A percentile compares a stretch with the other conserved stretches of the same genome.
These are phyloP conservation scores for Axinella damicornis DNA, from an alignment of 37 sponge, comb jelly and placozoan genomes.

Conservation along the genomic window DNA sequence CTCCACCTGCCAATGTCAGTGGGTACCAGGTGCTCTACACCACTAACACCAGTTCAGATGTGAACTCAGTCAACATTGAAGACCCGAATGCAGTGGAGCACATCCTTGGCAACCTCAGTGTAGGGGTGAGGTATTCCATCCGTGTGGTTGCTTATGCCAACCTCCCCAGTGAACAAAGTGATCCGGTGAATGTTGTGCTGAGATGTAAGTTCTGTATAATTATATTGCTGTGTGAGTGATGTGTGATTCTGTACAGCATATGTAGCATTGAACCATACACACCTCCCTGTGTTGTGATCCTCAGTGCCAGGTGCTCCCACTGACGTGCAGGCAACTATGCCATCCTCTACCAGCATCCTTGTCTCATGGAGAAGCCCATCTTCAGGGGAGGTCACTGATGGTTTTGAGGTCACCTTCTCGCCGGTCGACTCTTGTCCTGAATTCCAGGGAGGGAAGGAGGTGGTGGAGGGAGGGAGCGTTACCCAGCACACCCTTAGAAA, in stretches of 20 bases:
- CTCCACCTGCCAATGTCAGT: neutral
- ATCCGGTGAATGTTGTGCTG: neutral
- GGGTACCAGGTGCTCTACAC: conserved; percentile 34
- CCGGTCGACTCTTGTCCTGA: conserved; percentile 20
- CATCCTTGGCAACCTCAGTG: neutral
- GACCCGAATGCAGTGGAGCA: neutral
- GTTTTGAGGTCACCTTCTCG: conserved; percentile 3
- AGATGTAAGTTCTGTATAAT: conserved; percentile 50
- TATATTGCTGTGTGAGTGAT: no score
- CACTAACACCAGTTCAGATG: neutral
- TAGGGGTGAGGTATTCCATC: conserved; percentile 24
- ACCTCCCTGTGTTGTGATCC: no score
- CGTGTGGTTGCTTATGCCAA: conserved; percentile 20
- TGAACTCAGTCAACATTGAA: neutral
- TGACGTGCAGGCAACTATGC: neutral
- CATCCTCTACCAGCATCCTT: neutral
- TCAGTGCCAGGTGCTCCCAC: conserved; percentile 42
- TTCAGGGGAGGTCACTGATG: neutral
- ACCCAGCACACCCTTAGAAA: neutral
- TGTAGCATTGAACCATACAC: neutral
- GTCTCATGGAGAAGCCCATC: neutral
- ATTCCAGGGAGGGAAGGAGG: neutral
- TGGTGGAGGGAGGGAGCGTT: neutral
- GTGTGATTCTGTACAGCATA: no score
- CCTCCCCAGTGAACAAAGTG: conserved; percentile 17